phyloP scores from a whole-genome alignment of 2,113 vertebrate genomes.

The Oryzias javanicus region DNA sequence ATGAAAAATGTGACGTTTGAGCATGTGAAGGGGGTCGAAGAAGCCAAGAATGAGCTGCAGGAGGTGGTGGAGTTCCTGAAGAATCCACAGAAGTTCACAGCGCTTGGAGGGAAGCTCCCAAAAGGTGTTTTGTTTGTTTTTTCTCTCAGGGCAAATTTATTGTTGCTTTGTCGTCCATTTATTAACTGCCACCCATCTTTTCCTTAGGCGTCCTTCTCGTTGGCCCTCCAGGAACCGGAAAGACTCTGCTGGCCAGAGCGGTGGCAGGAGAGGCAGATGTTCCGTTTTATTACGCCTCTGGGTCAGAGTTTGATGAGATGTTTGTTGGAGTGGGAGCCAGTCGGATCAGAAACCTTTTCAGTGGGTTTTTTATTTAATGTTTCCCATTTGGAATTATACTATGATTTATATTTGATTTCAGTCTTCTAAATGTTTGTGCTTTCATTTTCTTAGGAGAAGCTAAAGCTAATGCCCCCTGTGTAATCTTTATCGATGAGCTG shows the following conservation, averaged over 20 bases:
- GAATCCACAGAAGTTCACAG: conserved; percentile 96
- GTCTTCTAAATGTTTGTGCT: background rate
- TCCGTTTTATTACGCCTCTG: conserved; percentile 96
- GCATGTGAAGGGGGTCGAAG: conserved; percentile 96
- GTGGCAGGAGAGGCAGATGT: conserved; percentile 97
- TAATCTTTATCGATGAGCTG: conserved; percentile 98
- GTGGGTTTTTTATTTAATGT: conserved; percentile 69
- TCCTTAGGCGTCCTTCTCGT: conserved; percentile 88
- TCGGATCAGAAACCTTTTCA: conserved; percentile 95
- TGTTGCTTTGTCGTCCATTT: background rate
- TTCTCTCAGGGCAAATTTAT: background rate
- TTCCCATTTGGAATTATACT: background rate
- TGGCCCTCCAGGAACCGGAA: conserved; percentile 95
- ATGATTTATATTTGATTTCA: background rate
- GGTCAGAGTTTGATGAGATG: conserved; percentile 98
- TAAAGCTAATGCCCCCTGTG: conserved; percentile 93
- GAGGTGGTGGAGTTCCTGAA: conserved; percentile 98
- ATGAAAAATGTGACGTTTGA: conserved; percentile 99
- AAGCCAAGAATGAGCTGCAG: conserved; percentile 97
- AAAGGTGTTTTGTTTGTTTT: conserved; percentile 79
- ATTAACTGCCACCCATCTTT: background rate
- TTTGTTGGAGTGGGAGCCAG: conserved; percentile 97
- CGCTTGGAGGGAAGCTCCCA: conserved; percentile 93
- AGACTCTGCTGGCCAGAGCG: conserved; percentile 93
- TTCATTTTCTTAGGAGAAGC: conserved; percentile 82